Conservation (phyloP, 2,113 vertebrate species). For the Glaucomys volans region DNA sequence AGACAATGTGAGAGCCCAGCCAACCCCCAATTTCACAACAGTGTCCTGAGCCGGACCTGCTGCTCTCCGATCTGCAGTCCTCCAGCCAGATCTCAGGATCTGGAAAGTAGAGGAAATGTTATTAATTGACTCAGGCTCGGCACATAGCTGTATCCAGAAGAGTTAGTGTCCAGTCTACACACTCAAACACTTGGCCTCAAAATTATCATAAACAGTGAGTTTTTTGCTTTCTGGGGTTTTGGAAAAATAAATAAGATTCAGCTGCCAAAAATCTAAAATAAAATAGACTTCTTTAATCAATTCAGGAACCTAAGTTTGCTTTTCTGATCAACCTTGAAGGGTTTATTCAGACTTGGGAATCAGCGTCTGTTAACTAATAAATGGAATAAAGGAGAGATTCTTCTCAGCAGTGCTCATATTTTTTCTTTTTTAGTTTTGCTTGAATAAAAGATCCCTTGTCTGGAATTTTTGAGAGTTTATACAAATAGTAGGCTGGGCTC, state of each 20-base stretch:
- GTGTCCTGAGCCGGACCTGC: too few species aligned
- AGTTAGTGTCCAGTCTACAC: neutral
- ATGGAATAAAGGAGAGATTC: neutral
- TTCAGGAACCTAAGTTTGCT: neutral
- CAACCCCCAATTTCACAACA: neutral
- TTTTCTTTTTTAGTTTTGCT: neutral
- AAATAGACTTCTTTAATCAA: conserved; percentile 19
- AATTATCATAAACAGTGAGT: neutral
- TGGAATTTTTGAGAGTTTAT: neutral
- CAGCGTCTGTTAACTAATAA: neutral
- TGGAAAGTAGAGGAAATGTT: neutral
- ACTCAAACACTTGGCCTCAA: neutral
- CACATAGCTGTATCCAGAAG: neutral
- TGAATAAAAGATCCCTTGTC: neutral
- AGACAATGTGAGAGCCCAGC: neutral
- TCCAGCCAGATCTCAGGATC: neutral
- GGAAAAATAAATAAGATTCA: conserved; percentile 41
- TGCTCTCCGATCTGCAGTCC: too few species aligned
- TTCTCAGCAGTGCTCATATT: neutral
- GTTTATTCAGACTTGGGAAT: neutral
- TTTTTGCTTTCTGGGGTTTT: neutral
- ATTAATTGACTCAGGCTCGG: neutral
- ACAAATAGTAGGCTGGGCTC: neutral
- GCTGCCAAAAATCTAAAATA: neutral
- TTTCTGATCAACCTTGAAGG: neutral